These are phyloP conservation scores for Anneissia japonica DNA, from an alignment of 35 echinoderm and acorn worm species.

Conservation along the genomic window DNA sequence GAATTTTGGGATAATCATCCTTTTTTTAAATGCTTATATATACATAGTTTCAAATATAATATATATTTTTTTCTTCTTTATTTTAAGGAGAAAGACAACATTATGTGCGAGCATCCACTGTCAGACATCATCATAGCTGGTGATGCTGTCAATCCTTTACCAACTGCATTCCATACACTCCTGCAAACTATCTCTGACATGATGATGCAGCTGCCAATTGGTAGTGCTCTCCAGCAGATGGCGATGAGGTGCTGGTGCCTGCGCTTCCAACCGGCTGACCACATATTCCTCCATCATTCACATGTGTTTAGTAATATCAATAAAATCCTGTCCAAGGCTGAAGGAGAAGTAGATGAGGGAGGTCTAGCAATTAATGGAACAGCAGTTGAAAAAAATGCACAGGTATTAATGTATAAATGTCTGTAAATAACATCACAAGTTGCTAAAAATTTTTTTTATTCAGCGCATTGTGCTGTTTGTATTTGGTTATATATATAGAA, in stretches of 20 bases:
- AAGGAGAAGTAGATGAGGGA: conserved; percentile 62
- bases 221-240: conserved; percentile 85
- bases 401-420: too few species aligned
- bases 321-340: conserved; percentile 76
- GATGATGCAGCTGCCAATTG: conserved; percentile 91
- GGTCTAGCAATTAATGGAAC: background rate
- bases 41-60: too few species aligned
- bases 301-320: conserved; percentile 99
- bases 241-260: conserved; percentile 95
- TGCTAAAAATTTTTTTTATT: too few species aligned
- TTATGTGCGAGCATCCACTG: conserved; percentile 89
- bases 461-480: too few species aligned
- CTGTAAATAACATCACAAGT: too few species aligned
- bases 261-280: conserved; percentile 73
- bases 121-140: conserved; percentile 80
- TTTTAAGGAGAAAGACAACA: conserved; percentile 61
- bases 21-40: too few species aligned
- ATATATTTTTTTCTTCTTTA: conserved; percentile 2
- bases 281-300: conserved; percentile 89
- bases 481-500: too few species aligned
- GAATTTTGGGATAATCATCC: too few species aligned
- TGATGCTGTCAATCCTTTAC: conserved; percentile 76
- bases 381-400: background rate
- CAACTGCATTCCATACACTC: conserved; percentile 72
- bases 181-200: conserved; percentile 83